These are phyloP conservation scores for Drosophila recens DNA, from an alignment of 2,888 invertebrate genomes.

Conservation along the genomic window DNA sequence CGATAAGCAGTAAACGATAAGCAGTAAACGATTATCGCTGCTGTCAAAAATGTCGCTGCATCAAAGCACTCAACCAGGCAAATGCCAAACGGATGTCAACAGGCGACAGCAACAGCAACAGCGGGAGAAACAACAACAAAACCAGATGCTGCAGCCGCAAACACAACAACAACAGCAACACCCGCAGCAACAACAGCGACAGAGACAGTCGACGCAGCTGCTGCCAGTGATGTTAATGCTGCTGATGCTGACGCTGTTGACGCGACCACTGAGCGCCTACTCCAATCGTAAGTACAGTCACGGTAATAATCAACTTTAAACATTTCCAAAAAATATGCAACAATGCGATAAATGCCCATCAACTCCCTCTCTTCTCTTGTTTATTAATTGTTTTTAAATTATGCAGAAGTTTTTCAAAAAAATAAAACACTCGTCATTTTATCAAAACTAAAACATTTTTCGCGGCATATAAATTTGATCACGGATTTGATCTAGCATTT, in stretches of 20 bases:
- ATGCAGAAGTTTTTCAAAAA: too few species aligned
- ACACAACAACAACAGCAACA: conserved; percentile 26
- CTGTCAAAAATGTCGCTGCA: conserved; percentile 46
- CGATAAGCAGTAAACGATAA: conserved; percentile 34
- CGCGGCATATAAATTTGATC: too few species aligned
- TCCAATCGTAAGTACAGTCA: conserved; percentile 67
- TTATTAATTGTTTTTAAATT: too few species aligned
- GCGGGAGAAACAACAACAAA: conserved; percentile 8
- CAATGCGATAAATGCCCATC: too few species aligned
- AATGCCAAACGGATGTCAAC: conserved; percentile 33
- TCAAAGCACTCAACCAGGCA: conserved; percentile 41
- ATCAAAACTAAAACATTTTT: too few species aligned
- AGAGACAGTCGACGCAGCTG: conserved; percentile 41
- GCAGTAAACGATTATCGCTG: conserved; percentile 33
- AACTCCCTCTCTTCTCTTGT: too few species aligned
- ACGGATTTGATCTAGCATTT: too few species aligned
- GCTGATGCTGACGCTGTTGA: conserved; percentile 61
- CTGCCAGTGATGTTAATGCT: conserved; percentile 62
- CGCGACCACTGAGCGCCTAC: conserved; percentile 58
- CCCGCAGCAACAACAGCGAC: conserved; percentile 29
- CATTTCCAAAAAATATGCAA: background rate
- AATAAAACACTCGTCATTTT: too few species aligned
- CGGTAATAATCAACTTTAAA: too few species aligned
- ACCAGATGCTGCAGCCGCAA: conserved; percentile 17
- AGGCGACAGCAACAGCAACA: conserved; percentile 36